Conservation (phyloP, 2,888 invertebrate genomes). For the Epirrita christyi region DNA sequence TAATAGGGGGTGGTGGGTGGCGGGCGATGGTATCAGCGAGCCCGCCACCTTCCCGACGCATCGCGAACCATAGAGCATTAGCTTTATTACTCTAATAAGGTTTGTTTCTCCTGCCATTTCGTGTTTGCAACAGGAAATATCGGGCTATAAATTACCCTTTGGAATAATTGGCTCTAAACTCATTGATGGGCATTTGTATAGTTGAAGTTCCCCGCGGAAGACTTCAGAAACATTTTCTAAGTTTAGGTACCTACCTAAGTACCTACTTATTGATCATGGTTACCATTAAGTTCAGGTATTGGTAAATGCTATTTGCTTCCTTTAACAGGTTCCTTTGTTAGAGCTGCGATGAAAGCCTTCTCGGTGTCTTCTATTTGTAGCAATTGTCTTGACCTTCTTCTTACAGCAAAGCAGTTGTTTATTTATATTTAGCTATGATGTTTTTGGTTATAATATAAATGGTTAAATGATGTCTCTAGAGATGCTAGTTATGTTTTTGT, state of each 20-base stretch:
- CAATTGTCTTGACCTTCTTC: slow-evolving; percentile 10
- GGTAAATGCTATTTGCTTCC: no score
- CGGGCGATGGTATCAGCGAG: slow-evolving; percentile 43
- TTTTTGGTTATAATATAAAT: background rate
- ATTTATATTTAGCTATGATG: background rate
- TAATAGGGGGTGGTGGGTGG: slow-evolving; percentile 45
- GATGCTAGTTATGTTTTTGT: no score
- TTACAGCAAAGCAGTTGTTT: slow-evolving; percentile 1
- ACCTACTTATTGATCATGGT: slow-evolving; percentile 1
- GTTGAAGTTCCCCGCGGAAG: slow-evolving; percentile 16
- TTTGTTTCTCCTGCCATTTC: slow-evolving; percentile 37
- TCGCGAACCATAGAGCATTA: slow-evolving; percentile 53
- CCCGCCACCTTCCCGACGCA: slow-evolving; percentile 35
- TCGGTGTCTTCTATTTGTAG: slow-evolving; percentile 11
- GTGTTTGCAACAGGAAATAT: slow-evolving; percentile 32
- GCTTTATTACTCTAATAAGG: slow-evolving; percentile 52
- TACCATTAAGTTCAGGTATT: no score
- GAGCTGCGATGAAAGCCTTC: slow-evolving; percentile 3
- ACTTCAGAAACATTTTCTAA: slow-evolving; percentile 2
- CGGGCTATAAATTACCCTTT: slow-evolving; percentile 30
- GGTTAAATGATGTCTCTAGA: no score
- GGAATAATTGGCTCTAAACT: slow-evolving; percentile 30
- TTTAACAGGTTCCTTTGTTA: slow-evolving; percentile 9
- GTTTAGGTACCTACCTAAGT: background rate
- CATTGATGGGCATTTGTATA: slow-evolving; percentile 31